A percentile compares a stretch with the other conserved stretches of the same genome.
Conservation (phyloP, 2,113 vertebrate genomes). For the Cryptotis parvus region DNA sequence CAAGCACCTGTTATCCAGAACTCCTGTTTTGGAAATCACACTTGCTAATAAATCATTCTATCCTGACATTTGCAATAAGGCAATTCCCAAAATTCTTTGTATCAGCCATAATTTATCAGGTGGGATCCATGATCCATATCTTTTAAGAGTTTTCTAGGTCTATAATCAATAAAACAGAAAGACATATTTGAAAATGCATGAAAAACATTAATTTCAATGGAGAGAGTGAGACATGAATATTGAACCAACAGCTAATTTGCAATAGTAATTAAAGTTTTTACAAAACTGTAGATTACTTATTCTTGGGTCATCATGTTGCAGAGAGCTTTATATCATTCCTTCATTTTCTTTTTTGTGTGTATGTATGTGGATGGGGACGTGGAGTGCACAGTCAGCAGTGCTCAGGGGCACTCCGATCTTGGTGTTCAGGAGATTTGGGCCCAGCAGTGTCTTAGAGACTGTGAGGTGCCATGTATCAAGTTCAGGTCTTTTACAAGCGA, state of each 20-base stretch:
- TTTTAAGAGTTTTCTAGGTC: background rate
- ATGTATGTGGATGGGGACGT: too few species aligned
- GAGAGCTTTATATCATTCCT: background rate
- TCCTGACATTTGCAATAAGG: background rate
- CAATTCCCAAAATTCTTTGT: constrained; percentile 50
- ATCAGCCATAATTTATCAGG: background rate
- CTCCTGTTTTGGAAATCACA: constrained; percentile 14
- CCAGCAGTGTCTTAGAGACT: too few species aligned
- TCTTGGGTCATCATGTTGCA: background rate
- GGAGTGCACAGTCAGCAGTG: too few species aligned
- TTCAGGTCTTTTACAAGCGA: too few species aligned
- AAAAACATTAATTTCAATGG: constrained; percentile 17
- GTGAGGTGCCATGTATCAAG: too few species aligned
- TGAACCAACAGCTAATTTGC: background rate
- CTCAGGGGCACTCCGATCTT: too few species aligned
- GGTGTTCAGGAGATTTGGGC: too few species aligned
- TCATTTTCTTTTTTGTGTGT: too few species aligned
- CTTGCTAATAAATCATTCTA: background rate
- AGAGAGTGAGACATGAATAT: background rate
- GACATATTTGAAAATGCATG: background rate
- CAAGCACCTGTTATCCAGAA: background rate
- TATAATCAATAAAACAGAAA: background rate
- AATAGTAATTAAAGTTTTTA: background rate
- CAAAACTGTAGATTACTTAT: constrained; percentile 10
- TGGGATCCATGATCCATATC: background rate